Percentiles rank a stretch among this genome's conserved stretches.
phyloP scores from a whole-genome alignment of 2,888 invertebrate genomes.

The Axea sp. region DNA sequence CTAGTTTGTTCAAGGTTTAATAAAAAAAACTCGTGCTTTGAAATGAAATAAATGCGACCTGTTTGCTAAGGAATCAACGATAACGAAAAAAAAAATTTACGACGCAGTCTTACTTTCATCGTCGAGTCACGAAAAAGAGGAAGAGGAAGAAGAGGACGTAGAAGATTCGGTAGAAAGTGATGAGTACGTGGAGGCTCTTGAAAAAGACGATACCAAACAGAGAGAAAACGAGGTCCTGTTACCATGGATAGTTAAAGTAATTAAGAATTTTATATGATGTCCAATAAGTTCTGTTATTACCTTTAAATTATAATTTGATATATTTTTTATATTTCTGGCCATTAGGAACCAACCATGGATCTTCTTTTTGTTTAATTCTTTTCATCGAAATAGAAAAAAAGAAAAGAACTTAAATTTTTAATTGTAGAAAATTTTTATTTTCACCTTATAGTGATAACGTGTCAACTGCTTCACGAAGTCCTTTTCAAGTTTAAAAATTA shows the following conservation, averaged over 20 bases:
- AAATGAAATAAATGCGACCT: slow-evolving; percentile 64
- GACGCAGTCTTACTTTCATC: slow-evolving; percentile 14
- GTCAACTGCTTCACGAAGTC: too few species aligned
- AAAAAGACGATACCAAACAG: slow-evolving; percentile 62
- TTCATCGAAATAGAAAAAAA: too few species aligned
- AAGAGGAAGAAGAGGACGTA: slow-evolving; percentile 55
- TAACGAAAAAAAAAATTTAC: slow-evolving; percentile 65
- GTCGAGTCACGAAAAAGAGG: slow-evolving; percentile 27
- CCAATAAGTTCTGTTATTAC: too few species aligned
- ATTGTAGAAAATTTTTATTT: too few species aligned
- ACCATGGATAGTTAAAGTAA: slow-evolving; percentile 65
- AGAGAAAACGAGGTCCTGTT: slow-evolving; percentile 62
- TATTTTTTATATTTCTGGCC: too few species aligned
- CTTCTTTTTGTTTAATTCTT: too few species aligned
- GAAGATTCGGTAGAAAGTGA: slow-evolving; percentile 68
- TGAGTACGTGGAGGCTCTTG: slow-evolving; percentile 63
- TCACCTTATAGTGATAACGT: too few species aligned
- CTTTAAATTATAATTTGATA: too few species aligned
- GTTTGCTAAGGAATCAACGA: slow-evolving; percentile 65
- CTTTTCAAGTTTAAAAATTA: too few species aligned
- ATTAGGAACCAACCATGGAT: too few species aligned
- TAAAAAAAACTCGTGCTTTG: slow-evolving; percentile 72
- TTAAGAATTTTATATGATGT: too few species aligned
- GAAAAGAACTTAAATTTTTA: too few species aligned
- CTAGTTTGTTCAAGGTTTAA: slow-evolving; percentile 71